phyloP scores from a whole-genome alignment of 2,797 vertebrate genomes.

The Siniperca undulata region DNA sequence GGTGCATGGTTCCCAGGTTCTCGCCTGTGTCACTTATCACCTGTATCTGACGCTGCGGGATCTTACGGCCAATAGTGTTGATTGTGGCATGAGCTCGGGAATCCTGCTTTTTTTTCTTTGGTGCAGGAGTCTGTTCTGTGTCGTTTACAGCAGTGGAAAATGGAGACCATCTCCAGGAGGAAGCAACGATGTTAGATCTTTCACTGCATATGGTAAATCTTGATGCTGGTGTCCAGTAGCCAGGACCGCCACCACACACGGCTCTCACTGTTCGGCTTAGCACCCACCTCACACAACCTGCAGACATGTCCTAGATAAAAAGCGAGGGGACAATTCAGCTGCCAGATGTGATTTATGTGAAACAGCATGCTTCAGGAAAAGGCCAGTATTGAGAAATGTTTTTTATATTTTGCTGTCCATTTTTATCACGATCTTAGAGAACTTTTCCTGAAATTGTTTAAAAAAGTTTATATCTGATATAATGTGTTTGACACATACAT shows the following conservation, averaged over 20 bases:
- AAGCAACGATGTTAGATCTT: background rate
- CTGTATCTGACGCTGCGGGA: slow-evolving; percentile 85
- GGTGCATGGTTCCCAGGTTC: slow-evolving; percentile 90
- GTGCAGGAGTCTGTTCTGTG: slow-evolving; percentile 21
- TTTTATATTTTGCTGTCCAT: background rate
- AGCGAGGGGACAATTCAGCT: background rate
- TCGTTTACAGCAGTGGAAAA: slow-evolving; percentile 72
- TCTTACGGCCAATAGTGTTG: slow-evolving; percentile 88
- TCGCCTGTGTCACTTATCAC: slow-evolving; percentile 87
- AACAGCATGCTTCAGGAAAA: background rate
- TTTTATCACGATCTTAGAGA: background rate
- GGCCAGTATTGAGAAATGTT: background rate
- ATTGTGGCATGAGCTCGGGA: slow-evolving; percentile 65
- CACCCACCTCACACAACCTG: slow-evolving; percentile 82
- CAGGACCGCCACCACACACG: slow-evolving; percentile 48
- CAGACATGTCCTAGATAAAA: slow-evolving; percentile 85
- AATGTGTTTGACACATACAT: background rate
- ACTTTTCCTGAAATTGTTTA: background rate
- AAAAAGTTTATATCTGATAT: background rate
- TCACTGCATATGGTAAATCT: slow-evolving; percentile 25
- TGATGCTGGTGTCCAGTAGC: slow-evolving; percentile 40
- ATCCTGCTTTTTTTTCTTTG: slow-evolving; percentile 70
- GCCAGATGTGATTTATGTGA: background rate
- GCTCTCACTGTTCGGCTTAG: slow-evolving; percentile 72
- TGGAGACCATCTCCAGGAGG: slow-evolving; percentile 54